Evolutionary conservation across 2,888 invertebrate genomes (phyloP).

Genomic region (Eristalinus aeneus): DNA sequence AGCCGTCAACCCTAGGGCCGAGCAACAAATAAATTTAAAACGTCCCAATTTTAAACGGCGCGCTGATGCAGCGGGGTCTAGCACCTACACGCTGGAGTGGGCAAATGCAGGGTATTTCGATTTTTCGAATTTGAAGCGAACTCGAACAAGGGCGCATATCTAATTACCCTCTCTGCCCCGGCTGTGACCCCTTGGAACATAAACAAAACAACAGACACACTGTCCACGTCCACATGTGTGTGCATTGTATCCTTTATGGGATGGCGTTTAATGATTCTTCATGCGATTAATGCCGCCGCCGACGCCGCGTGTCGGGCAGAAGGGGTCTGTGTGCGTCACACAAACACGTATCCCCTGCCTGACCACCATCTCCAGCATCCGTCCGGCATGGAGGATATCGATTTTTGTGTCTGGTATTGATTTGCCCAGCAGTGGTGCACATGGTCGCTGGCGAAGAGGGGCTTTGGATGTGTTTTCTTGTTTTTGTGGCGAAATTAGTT

Average conservation of each 20-base stretch:
- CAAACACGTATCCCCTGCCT: slow-evolving; percentile 10
- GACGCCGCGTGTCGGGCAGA: slow-evolving; percentile 31
- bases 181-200: slow-evolving; percentile 45
- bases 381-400: slow-evolving; percentile 63
- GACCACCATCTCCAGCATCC: slow-evolving; percentile 10
- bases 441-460: slow-evolving; percentile 18
- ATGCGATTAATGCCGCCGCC: slow-evolving; percentile 57
- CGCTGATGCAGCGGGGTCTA: slow-evolving; percentile 30
- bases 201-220: slow-evolving; percentile 37
- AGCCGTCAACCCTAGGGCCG: slow-evolving; percentile 19
- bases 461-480: slow-evolving; percentile 28
- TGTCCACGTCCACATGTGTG: not conserved
- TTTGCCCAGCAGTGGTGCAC: slow-evolving; percentile 44
- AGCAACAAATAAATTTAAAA: slow-evolving; percentile 64
- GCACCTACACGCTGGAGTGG: not conserved
- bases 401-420: slow-evolving; percentile 68
- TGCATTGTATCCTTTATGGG: slow-evolving; percentile 27
- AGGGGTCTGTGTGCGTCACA: slow-evolving; percentile 28
- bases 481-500: slow-evolving; percentile 68
- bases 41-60: slow-evolving; percentile 35
- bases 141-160: slow-evolving; percentile 55
- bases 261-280: slow-evolving; percentile 51
- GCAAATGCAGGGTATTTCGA: not conserved
- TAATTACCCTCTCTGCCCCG: slow-evolving; percentile 51
- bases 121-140: slow-evolving; percentile 26